These are phyloP conservation scores for Umimayanthus kanabou DNA, from an alignment of 92 coral and sea anemone species.

Conservation along the genomic window DNA sequence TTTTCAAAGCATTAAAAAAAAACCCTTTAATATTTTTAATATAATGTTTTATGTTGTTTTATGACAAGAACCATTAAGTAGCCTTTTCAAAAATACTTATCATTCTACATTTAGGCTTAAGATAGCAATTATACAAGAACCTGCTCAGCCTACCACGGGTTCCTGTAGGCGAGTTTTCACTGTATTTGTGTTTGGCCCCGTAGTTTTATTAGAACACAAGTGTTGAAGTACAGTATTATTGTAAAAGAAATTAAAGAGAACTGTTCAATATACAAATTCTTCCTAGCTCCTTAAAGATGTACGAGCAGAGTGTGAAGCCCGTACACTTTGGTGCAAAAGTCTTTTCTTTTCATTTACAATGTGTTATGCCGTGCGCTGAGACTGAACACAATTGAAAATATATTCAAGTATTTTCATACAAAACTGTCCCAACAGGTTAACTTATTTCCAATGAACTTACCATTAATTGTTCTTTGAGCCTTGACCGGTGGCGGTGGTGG, in stretches of 20 bases:
- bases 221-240: neutral
- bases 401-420: neutral
- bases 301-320: neutral
- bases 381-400: neutral
- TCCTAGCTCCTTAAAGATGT: neutral
- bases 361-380: neutral
- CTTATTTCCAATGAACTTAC: neutral
- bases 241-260: no score
- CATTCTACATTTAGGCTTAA: neutral
- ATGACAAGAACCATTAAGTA: neutral
- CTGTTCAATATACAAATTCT: neutral
- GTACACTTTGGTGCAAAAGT: neutral
- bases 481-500: neutral
- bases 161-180: neutral
- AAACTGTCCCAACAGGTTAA: neutral
- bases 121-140: neutral
- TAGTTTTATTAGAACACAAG: neutral
- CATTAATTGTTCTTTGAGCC: constrained; percentile 6
- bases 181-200: neutral
- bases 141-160: neutral
- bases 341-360: neutral
- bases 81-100: neutral
- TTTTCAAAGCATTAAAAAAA: no score
- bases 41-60: no score
- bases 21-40: no score